Evolutionary conservation across 2,113 vertebrate genomes (phyloP).

Genomic region (Rhagologus leucostigma): DNA sequence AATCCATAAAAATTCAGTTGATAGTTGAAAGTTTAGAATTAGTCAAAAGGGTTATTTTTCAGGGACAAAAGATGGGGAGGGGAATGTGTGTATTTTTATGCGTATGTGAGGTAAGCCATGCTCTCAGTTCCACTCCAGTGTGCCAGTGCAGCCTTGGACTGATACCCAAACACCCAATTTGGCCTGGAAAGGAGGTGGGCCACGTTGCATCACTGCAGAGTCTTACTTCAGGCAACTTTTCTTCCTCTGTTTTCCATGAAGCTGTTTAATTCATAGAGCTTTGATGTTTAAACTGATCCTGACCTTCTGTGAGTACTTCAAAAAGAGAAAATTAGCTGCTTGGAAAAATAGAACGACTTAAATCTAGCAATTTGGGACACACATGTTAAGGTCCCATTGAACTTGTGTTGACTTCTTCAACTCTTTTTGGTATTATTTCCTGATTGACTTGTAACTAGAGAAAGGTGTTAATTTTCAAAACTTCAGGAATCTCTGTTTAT

Average conservation of each 20-base stretch:
- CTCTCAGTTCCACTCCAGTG: not conserved
- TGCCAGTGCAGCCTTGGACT: constrained; percentile 22
- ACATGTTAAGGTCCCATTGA: constrained; percentile 61
- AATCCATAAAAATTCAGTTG: not conserved
- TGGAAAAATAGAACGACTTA: constrained; percentile 77
- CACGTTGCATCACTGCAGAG: constrained; percentile 51
- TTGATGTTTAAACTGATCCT: constrained; percentile 86
- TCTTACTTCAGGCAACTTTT: constrained; percentile 76
- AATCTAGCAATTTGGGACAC: constrained; percentile 68
- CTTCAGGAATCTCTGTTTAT: constrained; percentile 50
- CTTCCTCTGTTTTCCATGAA: constrained; percentile 75
- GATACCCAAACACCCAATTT: constrained; percentile 64
- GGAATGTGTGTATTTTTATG: not conserved
- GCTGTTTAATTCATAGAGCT: constrained; percentile 83
- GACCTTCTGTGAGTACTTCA: constrained; percentile 78
- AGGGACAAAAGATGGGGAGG: not conserved
- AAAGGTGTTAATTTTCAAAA: constrained; percentile 63
- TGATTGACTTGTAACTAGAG: constrained; percentile 25
- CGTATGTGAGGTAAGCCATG: not conserved
- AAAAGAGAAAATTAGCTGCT: constrained; percentile 83
- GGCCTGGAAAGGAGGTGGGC: constrained; percentile 69
- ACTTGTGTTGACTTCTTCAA: constrained; percentile 56
- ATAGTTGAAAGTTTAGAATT: not conserved
- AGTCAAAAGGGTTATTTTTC: not conserved
- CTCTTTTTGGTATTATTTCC: constrained; percentile 31